Conservation (phyloP, 2,888 invertebrate genomes). For the Tenodera sinensis region DNA sequence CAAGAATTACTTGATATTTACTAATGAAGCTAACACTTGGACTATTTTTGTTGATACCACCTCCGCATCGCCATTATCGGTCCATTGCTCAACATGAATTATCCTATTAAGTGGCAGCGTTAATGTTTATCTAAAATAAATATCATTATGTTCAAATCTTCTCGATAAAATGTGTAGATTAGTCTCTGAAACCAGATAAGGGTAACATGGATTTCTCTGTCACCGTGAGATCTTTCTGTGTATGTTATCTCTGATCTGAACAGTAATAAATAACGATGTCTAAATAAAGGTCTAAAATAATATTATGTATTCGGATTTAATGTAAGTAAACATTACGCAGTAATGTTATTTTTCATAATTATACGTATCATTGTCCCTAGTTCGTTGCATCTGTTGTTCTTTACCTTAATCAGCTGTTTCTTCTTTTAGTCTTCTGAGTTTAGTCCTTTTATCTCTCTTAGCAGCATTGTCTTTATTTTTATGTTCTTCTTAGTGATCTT, state of each 20-base stretch:
- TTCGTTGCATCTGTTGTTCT: too few relatives aligned
- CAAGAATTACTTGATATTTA: too few relatives aligned
- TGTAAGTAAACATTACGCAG: not conserved
- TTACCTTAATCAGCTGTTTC: too few relatives aligned
- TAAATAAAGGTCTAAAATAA: not conserved
- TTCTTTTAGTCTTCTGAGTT: too few relatives aligned
- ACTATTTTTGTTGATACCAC: too few relatives aligned
- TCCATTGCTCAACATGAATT: not conserved
- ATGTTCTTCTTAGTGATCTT: too few relatives aligned
- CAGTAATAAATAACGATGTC: not conserved
- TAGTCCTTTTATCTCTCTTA: too few relatives aligned
- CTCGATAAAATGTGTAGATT: not conserved
- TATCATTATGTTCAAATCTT: not conserved
- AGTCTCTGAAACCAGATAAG: not conserved
- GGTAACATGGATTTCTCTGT: not conserved
- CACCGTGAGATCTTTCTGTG: not conserved
- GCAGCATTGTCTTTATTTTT: too few relatives aligned
- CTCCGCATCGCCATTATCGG: not conserved
- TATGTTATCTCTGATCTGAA: not conserved
- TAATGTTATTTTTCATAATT: too few relatives aligned
- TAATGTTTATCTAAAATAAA: not conserved
- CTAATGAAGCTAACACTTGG: too few relatives aligned
- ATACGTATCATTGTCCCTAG: too few relatives aligned
- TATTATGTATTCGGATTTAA: not conserved
- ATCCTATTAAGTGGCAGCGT: not conserved